These are phyloP conservation scores for Microcebus lehilahytsara DNA, from an alignment of 2,113 vertebrate genomes.

Conservation along the genomic window DNA sequence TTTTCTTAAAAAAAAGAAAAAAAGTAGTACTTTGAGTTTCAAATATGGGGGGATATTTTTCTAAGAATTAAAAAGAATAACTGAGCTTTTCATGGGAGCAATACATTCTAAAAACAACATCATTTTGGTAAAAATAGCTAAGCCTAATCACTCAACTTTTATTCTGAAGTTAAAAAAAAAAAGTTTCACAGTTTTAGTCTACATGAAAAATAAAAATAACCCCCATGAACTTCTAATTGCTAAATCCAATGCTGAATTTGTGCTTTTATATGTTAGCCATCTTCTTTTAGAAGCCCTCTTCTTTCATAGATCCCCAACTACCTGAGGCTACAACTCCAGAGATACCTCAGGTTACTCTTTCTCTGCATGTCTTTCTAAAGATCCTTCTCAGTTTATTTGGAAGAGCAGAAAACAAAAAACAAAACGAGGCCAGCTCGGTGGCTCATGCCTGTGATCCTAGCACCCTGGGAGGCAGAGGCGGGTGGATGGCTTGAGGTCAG, in stretches of 20 bases:
- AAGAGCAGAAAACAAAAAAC: neutral
- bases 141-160: neutral
- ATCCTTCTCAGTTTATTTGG: neutral
- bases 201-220: neutral
- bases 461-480: no score
- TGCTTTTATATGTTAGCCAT: neutral
- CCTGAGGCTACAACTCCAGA: neutral
- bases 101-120: neutral
- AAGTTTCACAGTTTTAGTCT: neutral
- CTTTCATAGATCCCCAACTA: neutral
- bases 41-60: neutral
- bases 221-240: neutral
- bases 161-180: neutral
- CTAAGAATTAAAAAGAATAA: neutral
- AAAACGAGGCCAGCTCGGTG: no score
- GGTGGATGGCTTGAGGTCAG: no score
- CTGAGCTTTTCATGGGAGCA: neutral
- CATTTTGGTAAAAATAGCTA: conserved; percentile 11
- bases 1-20: neutral
- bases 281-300: neutral
- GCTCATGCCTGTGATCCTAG: no score
- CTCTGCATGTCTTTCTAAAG: neutral
- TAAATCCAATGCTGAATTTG: neutral
- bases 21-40: neutral
- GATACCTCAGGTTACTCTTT: neutral